phyloP scores from a whole-genome alignment of 1,140 invertebrate species.

The Dufourea novaeangliae region DNA sequence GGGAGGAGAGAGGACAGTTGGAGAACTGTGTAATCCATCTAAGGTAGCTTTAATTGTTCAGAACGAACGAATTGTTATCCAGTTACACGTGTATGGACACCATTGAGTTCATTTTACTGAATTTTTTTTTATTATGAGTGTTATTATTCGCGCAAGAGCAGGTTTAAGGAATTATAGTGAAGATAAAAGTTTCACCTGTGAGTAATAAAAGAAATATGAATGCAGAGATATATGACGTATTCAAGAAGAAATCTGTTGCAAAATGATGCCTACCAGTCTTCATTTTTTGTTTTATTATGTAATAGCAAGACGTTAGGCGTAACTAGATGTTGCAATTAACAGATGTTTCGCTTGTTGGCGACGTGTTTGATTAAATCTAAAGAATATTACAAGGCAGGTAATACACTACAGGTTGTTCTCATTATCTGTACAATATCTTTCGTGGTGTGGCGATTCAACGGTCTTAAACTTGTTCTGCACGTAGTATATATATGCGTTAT shows the following conservation, averaged over 20 bases:
- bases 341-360: neutral
- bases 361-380: neutral
- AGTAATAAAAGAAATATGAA: neutral
- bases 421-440: neutral
- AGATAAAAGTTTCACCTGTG: neutral
- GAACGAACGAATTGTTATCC: neutral
- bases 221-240: neutral
- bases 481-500: neutral
- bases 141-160: neutral
- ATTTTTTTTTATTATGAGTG: too few relatives aligned
- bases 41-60: constrained; percentile 1
- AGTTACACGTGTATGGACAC: neutral
- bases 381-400: neutral
- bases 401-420: neutral
- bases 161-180: neutral
- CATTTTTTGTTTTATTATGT: neutral
- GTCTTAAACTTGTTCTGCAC: neutral
- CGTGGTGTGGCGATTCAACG: neutral
- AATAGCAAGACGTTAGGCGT: neutral
- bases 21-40: neutral
- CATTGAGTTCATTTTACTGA: neutral
- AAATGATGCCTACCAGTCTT: neutral
- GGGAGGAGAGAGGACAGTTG: neutral
- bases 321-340: neutral
- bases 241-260: neutral